Conservation (phyloP, 2,888 invertebrate genomes). For the Alloplasta piceator region DNA sequence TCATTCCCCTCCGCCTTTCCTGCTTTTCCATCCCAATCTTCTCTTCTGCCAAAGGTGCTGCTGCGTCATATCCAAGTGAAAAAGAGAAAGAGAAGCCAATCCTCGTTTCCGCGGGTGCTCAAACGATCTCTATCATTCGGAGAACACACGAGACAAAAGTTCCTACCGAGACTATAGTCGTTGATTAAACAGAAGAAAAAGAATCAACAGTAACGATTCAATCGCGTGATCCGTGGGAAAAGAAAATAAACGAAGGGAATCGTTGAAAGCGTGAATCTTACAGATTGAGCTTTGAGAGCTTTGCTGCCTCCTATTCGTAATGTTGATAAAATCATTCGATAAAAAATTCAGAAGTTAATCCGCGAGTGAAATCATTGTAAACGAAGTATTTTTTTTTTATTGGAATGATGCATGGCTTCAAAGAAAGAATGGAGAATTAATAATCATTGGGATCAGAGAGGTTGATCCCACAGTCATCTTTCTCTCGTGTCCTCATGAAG, state of each 20-base stretch:
- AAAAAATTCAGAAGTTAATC: too few species aligned
- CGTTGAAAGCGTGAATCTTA: too few species aligned
- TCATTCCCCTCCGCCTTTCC: not conserved
- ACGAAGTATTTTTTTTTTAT: too few species aligned
- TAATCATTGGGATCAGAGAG: constrained; percentile 1
- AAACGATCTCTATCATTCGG: constrained; percentile 56
- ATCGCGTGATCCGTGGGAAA: not conserved
- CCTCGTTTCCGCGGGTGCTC: constrained; percentile 37
- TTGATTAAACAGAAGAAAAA: constrained; percentile 27
- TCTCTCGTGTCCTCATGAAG: not conserved
- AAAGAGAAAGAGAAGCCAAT: constrained; percentile 31
- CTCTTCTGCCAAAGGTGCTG: constrained; percentile 41
- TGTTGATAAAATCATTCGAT: too few species aligned
- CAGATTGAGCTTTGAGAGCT: too few species aligned
- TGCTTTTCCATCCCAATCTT: constrained; percentile 29
- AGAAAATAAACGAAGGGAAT: not conserved
- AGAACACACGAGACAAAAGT: constrained; percentile 29
- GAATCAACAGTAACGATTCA: not conserved
- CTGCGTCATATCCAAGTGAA: constrained; percentile 24
- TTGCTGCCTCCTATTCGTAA: too few species aligned
- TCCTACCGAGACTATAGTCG: too few species aligned
- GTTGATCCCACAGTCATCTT: constrained; percentile 2
- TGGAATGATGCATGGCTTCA: too few species aligned
- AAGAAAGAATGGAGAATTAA: not conserved
- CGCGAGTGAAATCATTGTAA: too few species aligned